A percentile compares a stretch with the other conserved stretches of the same genome.
These are phyloP conservation scores for Procapra przewalskii DNA, from an alignment of 2,113 vertebrate species.

Conservation along the genomic window DNA sequence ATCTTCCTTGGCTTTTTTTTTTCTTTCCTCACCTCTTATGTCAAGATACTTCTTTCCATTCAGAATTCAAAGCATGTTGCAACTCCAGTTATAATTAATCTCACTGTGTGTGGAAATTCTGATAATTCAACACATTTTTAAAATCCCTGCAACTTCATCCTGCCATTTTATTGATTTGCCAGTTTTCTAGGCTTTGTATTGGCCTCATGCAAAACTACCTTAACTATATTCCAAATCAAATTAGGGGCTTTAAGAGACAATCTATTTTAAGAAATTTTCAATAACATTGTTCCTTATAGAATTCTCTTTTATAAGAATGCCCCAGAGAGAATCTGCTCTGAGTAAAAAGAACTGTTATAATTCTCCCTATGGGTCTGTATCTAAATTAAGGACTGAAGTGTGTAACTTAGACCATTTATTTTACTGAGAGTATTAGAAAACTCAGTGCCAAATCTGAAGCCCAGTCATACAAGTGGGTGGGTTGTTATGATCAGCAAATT, in stretches of 20 bases:
- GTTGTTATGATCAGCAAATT: not conserved
- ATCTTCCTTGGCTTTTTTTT: not conserved
- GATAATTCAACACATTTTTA: not conserved
- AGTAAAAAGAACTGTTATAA: not conserved
- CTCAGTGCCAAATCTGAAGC: not conserved
- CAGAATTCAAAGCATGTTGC: not conserved
- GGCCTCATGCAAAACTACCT: not conserved
- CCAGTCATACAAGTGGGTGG: not conserved
- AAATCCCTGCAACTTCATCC: not conserved
- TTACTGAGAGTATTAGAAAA: not conserved
- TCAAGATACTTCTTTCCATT: not conserved
- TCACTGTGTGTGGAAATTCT: not conserved
- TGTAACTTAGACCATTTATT: not conserved
- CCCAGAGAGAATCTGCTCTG: not conserved
- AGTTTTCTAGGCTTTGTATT: not conserved
- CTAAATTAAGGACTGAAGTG: not conserved
- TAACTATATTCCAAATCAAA: not conserved
- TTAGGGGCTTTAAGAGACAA: not conserved
- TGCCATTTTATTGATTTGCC: not conserved
- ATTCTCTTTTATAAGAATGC: not conserved
- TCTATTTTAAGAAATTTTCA: not conserved
- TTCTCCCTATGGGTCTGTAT: not conserved
- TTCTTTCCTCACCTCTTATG: not conserved
- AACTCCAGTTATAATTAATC: not conserved
- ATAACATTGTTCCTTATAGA: not conserved